A percentile compares a stretch with the other conserved stretches of the same genome.
These are phyloP conservation scores for Polypedilum vanderplanki DNA, from an alignment of 1,140 invertebrate genomes.

Conservation along the genomic window DNA sequence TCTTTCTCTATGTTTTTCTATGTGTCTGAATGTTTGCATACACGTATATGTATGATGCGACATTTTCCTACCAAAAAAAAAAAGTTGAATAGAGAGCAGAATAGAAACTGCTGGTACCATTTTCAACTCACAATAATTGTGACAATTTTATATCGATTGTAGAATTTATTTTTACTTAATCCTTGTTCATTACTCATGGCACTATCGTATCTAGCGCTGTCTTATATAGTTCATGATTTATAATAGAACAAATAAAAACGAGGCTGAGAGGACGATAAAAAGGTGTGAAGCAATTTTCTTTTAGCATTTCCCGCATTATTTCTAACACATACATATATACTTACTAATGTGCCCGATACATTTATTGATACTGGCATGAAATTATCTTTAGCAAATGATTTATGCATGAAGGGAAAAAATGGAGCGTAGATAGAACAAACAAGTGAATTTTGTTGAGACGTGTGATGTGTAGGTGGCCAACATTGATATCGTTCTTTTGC, in stretches of 20 bases:
- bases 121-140: too few species aligned
- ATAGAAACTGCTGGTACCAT: too few species aligned
- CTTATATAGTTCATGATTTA: background rate
- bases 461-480: background rate
- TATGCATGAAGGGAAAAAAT: background rate
- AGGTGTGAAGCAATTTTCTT: background rate
- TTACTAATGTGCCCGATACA: constrained; percentile 1
- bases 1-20: background rate
- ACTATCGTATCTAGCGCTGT: too few species aligned
- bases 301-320: background rate
- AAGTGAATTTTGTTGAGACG: background rate
- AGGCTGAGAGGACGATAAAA: background rate
- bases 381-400: constrained; percentile 7
- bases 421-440: background rate
- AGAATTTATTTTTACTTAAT: too few species aligned
- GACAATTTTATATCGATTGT: too few species aligned
- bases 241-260: background rate
- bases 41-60: background rate
- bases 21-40: background rate
- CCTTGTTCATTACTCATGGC: too few species aligned
- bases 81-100: too few species aligned
- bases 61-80: too few species aligned
- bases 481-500: background rate
- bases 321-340: too few species aligned
- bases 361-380: constrained; percentile 11